These are phyloP conservation scores for Acanthisitta chloris DNA, from an alignment of 2,113 vertebrate genomes.

Conservation along the genomic window DNA sequence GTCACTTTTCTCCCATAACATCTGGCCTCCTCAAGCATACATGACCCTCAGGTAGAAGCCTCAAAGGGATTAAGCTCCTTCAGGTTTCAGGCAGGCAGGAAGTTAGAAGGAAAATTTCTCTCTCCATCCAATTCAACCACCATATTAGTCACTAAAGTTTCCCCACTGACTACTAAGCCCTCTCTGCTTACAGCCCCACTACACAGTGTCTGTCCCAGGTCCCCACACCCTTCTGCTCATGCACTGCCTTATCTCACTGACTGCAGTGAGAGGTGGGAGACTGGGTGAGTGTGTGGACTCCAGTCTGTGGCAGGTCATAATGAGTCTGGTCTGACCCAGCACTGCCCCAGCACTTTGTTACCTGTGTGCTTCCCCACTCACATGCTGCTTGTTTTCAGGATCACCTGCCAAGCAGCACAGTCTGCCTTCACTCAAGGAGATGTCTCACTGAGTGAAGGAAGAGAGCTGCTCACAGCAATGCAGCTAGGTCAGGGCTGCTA, in stretches of 20 bases:
- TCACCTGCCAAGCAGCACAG: neutral
- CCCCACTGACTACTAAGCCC: neutral
- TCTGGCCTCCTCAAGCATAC: neutral
- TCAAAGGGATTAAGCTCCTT: neutral
- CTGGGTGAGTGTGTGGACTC: rapidly evolving
- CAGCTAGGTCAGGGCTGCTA: neutral
- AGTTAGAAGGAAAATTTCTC: neutral
- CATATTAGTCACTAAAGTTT: neutral
- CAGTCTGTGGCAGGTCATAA: rapidly evolving
- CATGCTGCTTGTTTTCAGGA: neutral
- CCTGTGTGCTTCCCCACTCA: neutral
- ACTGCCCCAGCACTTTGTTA: neutral
- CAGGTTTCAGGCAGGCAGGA: neutral
- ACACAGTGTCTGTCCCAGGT: neutral
- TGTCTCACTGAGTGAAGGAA: neutral
- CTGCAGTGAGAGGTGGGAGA: neutral
- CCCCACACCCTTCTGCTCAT: neutral
- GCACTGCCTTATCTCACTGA: neutral
- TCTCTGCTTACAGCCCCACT: neutral
- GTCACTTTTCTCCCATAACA: neutral
- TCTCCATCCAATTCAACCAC: neutral
- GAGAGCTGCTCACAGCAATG: neutral
- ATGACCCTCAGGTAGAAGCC: neutral
- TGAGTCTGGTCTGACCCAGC: rapidly evolving
- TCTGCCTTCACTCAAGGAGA: neutral